Percentiles rank a stretch among this genome's conserved stretches.
Conservation (phyloP, 2,888 invertebrate species). For the Agrotis clavis region DNA sequence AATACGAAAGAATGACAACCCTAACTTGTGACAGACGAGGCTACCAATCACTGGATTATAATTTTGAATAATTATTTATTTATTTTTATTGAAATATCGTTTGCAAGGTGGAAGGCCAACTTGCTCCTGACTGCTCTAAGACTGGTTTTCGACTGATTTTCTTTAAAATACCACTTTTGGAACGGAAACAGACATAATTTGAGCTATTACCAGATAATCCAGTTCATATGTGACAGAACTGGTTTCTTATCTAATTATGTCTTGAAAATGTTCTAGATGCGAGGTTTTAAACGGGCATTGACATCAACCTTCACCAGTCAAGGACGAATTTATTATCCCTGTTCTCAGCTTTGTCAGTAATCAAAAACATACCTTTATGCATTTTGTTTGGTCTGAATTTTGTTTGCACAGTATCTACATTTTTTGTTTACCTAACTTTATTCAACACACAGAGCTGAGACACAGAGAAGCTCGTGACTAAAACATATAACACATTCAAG, state of each 20-base stretch:
- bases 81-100: conserved; percentile 1
- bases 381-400: not conserved
- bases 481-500: too few species aligned
- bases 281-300: conserved; percentile 11
- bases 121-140: not conserved
- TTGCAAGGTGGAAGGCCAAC: conserved; percentile 3
- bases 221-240: conserved; percentile 6
- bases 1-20: not conserved
- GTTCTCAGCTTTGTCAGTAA: not conserved
- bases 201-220: conserved; percentile 11
- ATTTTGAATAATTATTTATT: conserved; percentile 29
- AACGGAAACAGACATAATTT: conserved; percentile 1
- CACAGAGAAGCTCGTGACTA: too few species aligned
- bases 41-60: conserved; percentile 33
- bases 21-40: conserved; percentile 26
- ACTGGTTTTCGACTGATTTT: not conserved
- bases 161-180: not conserved
- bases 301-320: not conserved
- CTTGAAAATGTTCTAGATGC: not conserved
- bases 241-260: conserved; percentile 23
- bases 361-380: too few species aligned
- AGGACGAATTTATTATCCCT: not conserved
- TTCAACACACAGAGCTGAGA: too few species aligned
- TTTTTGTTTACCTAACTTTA: not conserved
- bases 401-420: not conserved